These are phyloP conservation scores for Thymelicus sylvestris DNA, from an alignment of 2,888 invertebrate genomes.

Conservation along the genomic window DNA sequence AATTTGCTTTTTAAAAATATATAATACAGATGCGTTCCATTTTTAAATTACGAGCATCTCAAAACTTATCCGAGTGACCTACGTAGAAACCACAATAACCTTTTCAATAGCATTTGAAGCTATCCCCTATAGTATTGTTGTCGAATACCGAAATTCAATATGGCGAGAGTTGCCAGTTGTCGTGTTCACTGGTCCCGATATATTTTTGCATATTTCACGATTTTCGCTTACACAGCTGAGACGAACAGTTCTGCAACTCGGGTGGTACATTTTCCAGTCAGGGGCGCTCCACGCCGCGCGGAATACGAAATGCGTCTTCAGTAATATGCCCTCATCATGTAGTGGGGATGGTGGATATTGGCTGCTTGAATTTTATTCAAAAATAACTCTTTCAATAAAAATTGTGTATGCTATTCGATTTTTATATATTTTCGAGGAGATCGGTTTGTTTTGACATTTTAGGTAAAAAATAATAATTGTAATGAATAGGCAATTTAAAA, in stretches of 20 bases:
- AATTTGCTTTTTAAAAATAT: too few species aligned
- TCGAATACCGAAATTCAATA: conserved; percentile 20
- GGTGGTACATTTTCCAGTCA: conserved; percentile 29
- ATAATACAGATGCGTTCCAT: too few species aligned
- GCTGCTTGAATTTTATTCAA: conserved; percentile 2
- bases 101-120: not conserved
- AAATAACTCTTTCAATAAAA: not conserved
- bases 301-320: conserved; percentile 52
- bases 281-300: conserved; percentile 39
- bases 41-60: too few species aligned
- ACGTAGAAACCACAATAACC: not conserved
- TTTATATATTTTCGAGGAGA: too few species aligned
- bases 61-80: too few species aligned
- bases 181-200: conserved; percentile 29
- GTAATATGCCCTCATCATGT: conserved; percentile 44
- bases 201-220: conserved; percentile 47
- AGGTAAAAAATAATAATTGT: too few species aligned
- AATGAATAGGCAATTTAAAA: too few species aligned
- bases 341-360: not conserved
- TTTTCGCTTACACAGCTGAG: conserved; percentile 42
- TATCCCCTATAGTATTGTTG: not conserved
- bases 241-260: conserved; percentile 24
- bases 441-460: too few species aligned
- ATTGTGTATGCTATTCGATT: too few species aligned
- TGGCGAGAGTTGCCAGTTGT: conserved; percentile 17